Conservation (phyloP, 2,888 invertebrate genomes). For the Formica aserva region DNA sequence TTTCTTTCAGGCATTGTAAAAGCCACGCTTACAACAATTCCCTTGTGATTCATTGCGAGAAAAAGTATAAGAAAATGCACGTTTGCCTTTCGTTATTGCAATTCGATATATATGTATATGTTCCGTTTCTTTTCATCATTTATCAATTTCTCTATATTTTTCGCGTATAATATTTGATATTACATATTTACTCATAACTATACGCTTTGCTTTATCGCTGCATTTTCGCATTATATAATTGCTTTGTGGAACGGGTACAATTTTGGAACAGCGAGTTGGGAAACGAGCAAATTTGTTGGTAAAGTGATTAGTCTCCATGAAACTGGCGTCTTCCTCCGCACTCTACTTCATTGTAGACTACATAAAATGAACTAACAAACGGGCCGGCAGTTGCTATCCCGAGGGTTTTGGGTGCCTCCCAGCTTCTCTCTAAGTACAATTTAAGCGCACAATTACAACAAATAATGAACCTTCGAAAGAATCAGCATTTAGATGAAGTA, state of each 20-base stretch:
- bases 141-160: background rate
- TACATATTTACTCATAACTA: constrained; percentile 5
- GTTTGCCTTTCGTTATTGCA: background rate
- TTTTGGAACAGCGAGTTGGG: constrained; percentile 47
- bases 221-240: constrained; percentile 33
- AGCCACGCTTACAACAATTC: background rate
- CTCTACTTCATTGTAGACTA: constrained; percentile 42
- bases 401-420: constrained; percentile 54
- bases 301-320: constrained; percentile 51
- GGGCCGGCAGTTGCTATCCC: constrained; percentile 30
- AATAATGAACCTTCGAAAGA: constrained; percentile 78
- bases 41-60: background rate
- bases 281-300: constrained; percentile 51
- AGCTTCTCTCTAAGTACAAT: constrained; percentile 71
- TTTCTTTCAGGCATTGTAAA: background rate
- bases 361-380: constrained; percentile 48
- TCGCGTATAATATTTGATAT: background rate
- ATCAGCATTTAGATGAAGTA: constrained; percentile 79
- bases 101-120: background rate
- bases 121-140: background rate
- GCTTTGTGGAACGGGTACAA: constrained; percentile 33
- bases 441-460: constrained; percentile 76
- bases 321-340: constrained; percentile 46
- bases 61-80: background rate
- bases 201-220: constrained; percentile 14